These are phyloP conservation scores for Rutpela maculata DNA, from an alignment of 2,888 invertebrate species.

Conservation along the genomic window DNA sequence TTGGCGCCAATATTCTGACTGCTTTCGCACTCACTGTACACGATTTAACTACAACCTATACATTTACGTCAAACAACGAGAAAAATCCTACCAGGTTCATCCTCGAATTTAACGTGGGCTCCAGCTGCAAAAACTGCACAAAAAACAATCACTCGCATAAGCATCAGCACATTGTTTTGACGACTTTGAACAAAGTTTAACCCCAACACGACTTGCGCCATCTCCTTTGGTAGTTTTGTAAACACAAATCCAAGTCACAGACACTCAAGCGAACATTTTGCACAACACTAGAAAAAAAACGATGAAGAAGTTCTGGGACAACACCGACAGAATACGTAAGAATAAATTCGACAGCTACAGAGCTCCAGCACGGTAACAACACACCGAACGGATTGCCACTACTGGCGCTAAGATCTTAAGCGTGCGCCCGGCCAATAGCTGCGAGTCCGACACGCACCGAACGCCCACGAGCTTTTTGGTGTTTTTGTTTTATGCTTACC, in stretches of 20 bases:
- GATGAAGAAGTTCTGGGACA: background rate
- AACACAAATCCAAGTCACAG: background rate
- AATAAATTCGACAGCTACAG: background rate
- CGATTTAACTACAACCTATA: no score
- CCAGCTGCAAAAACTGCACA: conserved; percentile 52
- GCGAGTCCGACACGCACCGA: conserved; percentile 62
- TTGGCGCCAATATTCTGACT: conserved; percentile 19
- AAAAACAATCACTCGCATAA: conserved; percentile 58
- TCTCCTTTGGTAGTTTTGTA: background rate
- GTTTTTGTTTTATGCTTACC: conserved; percentile 35
- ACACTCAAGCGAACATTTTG: conserved; percentile 18
- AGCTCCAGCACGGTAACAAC: conserved; percentile 45
- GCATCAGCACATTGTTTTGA: conserved; percentile 53
- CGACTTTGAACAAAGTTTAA: conserved; percentile 24
- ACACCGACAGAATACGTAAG: conserved; percentile 14
- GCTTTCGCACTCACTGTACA: no score
- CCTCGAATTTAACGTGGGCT: conserved; percentile 52
- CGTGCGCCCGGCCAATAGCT: conserved; percentile 67
- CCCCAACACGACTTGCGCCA: conserved; percentile 8
- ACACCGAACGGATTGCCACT: conserved; percentile 65
- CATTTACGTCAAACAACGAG: background rate
- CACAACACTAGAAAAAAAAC: conserved; percentile 19
- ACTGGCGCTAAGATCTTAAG: conserved; percentile 63
- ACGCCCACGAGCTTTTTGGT: conserved; percentile 58
- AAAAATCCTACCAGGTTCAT: conserved; percentile 59